Percentiles rank a stretch among this genome's conserved stretches.
Evolutionary conservation across 2,797 vertebrate species (phyloP).

Genomic region (Melopsittacus undulatus): DNA sequence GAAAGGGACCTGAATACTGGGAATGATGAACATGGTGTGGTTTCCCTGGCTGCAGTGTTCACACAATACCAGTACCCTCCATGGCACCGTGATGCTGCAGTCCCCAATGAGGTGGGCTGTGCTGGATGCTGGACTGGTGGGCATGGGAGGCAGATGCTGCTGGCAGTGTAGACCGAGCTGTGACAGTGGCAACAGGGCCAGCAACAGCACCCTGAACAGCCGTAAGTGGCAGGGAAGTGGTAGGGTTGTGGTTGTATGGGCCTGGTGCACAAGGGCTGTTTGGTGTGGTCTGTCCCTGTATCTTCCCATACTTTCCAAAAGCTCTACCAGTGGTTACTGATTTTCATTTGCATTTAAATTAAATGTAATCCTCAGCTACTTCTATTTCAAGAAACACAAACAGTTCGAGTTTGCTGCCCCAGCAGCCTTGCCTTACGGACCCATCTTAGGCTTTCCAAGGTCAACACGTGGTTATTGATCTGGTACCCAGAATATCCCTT

Average conservation of each 20-base stretch:
- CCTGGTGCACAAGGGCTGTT: not conserved
- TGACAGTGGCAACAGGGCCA: not conserved
- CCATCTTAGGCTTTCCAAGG: not conserved
- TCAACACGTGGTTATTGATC: not conserved
- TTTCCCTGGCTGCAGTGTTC: not conserved
- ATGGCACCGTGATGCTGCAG: not conserved
- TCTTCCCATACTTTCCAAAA: rapidly evolving
- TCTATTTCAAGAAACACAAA: slow-evolving; percentile 28
- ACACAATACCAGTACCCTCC: rapidly evolving
- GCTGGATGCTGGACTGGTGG: not conserved
- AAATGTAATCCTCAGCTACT: not conserved
- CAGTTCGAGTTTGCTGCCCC: not conserved
- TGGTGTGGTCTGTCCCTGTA: not conserved
- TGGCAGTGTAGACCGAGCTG: rapidly evolving
- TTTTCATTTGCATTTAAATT: not conserved
- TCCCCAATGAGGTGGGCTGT: not conserved
- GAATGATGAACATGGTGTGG: rapidly evolving
- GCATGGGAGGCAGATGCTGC: rapidly evolving
- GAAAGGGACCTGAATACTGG: not conserved
- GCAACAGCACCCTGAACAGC: not conserved
- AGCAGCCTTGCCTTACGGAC: not conserved
- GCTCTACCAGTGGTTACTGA: not conserved
- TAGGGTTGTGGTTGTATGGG: not conserved
- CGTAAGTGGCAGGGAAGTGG: not conserved
- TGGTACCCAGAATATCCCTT: slow-evolving; percentile 2